Conservation (phyloP, 1,140 invertebrate genomes). For the Maconellicoccus hirsutus region DNA sequence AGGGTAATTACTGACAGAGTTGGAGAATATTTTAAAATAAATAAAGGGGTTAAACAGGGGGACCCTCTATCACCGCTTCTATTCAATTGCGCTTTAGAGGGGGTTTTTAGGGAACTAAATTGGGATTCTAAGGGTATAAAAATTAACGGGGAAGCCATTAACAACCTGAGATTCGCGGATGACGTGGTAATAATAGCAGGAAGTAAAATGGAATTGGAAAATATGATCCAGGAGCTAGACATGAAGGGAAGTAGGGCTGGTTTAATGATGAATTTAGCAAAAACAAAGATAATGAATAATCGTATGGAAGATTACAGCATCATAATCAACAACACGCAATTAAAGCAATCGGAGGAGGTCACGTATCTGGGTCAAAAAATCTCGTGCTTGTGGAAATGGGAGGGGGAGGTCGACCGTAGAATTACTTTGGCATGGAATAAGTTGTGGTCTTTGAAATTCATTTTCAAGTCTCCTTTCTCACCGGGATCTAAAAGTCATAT, state of each 20-base stretch:
- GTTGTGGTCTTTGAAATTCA: conserved; percentile 21
- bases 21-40: conserved; percentile 1
- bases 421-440: conserved; percentile 24
- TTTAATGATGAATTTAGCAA: conserved; percentile 20
- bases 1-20: conserved; percentile 11
- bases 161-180: conserved; percentile 34
- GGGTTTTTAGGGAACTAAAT: conserved; percentile 29
- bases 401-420: conserved; percentile 19
- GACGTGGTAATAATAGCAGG: conserved; percentile 31
- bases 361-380: conserved; percentile 17
- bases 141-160: conserved; percentile 30
- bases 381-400: neutral
- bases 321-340: neutral
- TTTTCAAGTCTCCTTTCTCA: conserved; percentile 4
- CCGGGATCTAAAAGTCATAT: neutral
- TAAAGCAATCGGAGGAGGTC: neutral
- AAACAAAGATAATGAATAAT: conserved; percentile 25
- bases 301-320: neutral
- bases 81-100: conserved; percentile 28
- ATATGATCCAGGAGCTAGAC: conserved; percentile 20
- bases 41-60: conserved; percentile 26
- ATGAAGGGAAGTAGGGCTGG: conserved; percentile 9
- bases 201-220: neutral
- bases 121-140: conserved; percentile 28
- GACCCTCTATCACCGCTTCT: conserved; percentile 28